Base-by-base conservation (phyloP, 2,888 invertebrate genomes). In the Gortyna flavago region DNA sequence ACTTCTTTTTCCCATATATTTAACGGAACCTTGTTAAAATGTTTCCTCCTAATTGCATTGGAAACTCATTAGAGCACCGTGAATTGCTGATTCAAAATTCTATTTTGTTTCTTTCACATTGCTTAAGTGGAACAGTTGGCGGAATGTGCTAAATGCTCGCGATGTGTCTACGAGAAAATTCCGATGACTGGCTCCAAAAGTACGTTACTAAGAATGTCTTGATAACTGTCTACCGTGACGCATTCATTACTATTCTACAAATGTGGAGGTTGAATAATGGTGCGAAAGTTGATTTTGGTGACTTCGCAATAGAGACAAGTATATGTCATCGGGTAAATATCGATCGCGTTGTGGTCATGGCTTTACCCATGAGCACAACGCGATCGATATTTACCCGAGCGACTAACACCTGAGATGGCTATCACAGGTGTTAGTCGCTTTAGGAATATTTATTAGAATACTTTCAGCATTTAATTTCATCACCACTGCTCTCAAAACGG, bases 1-100 rank as follows among this genome's bases (percentile, higher is more conserved):
- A 75, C 79, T 80, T 78, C 74, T 83, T 83, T 79, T 87, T 85
- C 85, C 82, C 79, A 73, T 85, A 87, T 80, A 79, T 84, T 86
- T 89, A 88, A 88, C 90, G 85, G 70, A 71, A 77, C 87, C 90
- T 90, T 85, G 92, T 91, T 90, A 89, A 91, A 90, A 86, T 80
- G 84, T 84, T 90, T 91, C 89, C 85, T 86, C 90, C 93, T 94
- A 94, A 94, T 94, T 93, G 92, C 92, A 89, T 92, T 90, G 92
- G 90, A 89, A 89, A 88, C 90, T 94, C 91, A 93, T 95, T 95
- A 95, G 93, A 91, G 87, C 80, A 81, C 83, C 88, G 92, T 92
- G 91, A 94, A 95, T 92, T 93, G 92, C 91, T 93, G 94, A 95
- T 94, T 94, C 95, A 93, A 93, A 84, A 91, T 91, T 91, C 91